Percentiles rank a stretch among this genome's conserved stretches.
phyloP scores from a whole-genome alignment of 2,113 vertebrate species.

The Cinclus cinclus region DNA sequence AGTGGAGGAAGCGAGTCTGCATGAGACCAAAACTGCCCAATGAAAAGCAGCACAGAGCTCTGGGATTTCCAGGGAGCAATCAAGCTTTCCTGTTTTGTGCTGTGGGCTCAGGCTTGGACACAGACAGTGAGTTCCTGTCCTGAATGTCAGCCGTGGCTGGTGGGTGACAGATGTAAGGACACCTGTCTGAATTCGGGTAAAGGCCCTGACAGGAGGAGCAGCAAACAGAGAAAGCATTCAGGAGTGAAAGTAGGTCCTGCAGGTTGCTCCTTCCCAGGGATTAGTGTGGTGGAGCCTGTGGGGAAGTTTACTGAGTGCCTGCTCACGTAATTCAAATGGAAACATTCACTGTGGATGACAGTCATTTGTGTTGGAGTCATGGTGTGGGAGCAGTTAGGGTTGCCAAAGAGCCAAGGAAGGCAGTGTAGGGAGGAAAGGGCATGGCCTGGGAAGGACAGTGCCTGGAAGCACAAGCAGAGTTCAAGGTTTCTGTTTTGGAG shows the following conservation, averaged over 20 bases:
- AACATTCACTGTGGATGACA: conserved; percentile 43
- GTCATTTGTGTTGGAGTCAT: conserved; percentile 49
- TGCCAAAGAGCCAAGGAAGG: conserved; percentile 49
- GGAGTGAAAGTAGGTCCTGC: conserved; percentile 52
- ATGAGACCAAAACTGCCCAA: background rate
- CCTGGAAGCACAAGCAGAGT: conserved; percentile 6
- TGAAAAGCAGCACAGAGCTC: background rate
- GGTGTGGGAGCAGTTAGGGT: conserved; percentile 32
- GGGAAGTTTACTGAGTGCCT: conserved; percentile 50
- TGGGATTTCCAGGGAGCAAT: conserved; percentile 6
- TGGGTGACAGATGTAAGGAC: background rate
- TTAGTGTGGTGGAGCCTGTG: conserved; percentile 47
- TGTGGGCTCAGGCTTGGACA: background rate
- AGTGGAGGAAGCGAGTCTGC: conserved; percentile 44
- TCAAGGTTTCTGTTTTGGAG: background rate
- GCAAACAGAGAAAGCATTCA: conserved; percentile 13
- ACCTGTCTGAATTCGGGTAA: background rate
- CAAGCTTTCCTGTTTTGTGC: background rate
- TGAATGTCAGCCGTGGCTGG: background rate
- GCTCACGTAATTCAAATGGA: conserved; percentile 22
- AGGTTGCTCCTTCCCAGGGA: conserved; percentile 43
- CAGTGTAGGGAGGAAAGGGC: background rate
- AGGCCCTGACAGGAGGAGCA: background rate
- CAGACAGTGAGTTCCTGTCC: background rate
- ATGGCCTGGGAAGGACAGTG: background rate